Base-by-base conservation (phyloP, 1,140 invertebrate species). In the Cataglyphis hispanica region DNA sequence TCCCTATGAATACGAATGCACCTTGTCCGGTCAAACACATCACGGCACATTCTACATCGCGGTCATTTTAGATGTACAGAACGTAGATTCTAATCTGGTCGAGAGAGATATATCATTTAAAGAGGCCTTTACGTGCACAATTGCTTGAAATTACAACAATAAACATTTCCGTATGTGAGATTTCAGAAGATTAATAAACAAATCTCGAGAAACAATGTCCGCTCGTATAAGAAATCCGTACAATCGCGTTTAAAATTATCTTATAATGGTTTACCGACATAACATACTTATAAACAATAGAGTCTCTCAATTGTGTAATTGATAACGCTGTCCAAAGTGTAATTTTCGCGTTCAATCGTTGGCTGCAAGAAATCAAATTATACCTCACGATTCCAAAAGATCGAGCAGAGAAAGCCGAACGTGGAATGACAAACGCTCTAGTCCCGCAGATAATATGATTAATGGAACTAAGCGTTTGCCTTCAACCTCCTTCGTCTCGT, bases 361-460 rank as follows among this genome's bases (percentile, higher is more conserved):
- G 13, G 1, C 3, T 1, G n/a, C 63, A 88, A 85, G 60, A 90
- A 86, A 8, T n/a, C 10, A 37, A 67, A n/a, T 22, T 70, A 67
- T 58, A 11, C 74, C 60, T 53, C 64, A 16, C 72, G 61, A 74
- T 85, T 53, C 34, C 11, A 78, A 31, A 50, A 50, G 3, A 50
- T 50, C 46, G 58, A 46, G 72, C 2, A 25, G 13, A 50, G 40
- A 43, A 83, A 74, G 56, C 25, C 31, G 87, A 76, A 67, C 58
- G 74, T 37, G 37, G 63, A 84, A 46, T 70, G 88, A 85, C 84
- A 91, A 92, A 90, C 89, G 86, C 86, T 85, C 10, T 85, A 8
- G 25, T 53, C 69, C 67, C 80, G 74, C 78, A 72, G 89, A 91
- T 93, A 93, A 92, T 89, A 90, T 92, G 92, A 93, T 93, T 93